Evolutionary conservation across 1,140 invertebrate genomes (phyloP), one percentile per base, ranked within the genome.

Genomic region (Campodea augens): DNA sequence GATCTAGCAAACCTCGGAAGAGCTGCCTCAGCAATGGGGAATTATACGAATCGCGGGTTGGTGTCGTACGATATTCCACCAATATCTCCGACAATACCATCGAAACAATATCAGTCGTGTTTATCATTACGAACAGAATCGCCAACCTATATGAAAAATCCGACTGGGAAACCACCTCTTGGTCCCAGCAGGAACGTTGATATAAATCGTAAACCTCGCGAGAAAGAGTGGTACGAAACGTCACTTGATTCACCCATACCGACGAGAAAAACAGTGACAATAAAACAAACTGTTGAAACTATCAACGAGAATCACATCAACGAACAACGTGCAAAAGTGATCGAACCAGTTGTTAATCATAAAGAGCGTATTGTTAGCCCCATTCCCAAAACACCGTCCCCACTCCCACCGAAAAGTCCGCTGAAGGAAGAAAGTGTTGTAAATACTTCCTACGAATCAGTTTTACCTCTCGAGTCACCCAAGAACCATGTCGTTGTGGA

Each of bases 401-500:
- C 60, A 47, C 52, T 55, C 0, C n/a, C 15, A 4, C 15, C 10
- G 15, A 19, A 4, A 37, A 37, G 36, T 37, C 15, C 4, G 15
- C 36, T 3, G n/a, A 10, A n/a, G 10, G 36, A 4, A 19, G 2
- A 3, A 18, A 37, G 36, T 10, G 20, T 4, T 37, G 15, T 19
- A 58, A 7, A 56, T 60, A 15, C 29, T 51, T 1, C 5, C 40
- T 4, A 38, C 19, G 55, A 40, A 55, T 27, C 55, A 57, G 18
- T 43, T 64, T 50, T 83, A 29, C 69, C 75, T 5, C 66, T 76
- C 48, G 75, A 78, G 51, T 78, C 76, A 7, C 77, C 81, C 1
- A 78, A 79, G 55, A 84, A 81, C 59, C 73, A 82, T 54, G 86
- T 81, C 1, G 70, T 90, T 0, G 82, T 90, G 15, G 78, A 86